Evolutionary conservation across 2,113 vertebrate species (phyloP).

Genomic region (Pygoscelis adeliae): DNA sequence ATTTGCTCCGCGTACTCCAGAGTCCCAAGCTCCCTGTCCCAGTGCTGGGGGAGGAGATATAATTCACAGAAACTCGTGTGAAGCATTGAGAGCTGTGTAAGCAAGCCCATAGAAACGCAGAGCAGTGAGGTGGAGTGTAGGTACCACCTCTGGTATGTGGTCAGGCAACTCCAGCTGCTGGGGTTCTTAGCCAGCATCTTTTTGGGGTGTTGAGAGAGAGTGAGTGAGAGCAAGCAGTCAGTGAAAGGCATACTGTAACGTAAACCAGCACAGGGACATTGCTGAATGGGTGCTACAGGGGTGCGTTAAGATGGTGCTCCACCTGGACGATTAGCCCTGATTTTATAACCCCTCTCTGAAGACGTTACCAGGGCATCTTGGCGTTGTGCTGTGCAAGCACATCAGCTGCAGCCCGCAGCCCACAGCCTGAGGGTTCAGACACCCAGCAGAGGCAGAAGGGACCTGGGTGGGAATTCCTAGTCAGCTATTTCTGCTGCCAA

Average conservation of each 20-base stretch:
- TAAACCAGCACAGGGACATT: not conserved
- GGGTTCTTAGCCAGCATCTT: not conserved
- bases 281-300: accelerated
- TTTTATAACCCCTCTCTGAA: not conserved
- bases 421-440: not conserved
- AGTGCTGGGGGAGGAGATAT: not conserved
- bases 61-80: not conserved
- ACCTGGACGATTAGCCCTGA: not conserved
- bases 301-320: not conserved
- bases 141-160: not conserved
- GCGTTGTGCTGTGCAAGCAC: not conserved
- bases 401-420: not conserved
- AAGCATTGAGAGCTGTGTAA: not conserved
- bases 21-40: not conserved
- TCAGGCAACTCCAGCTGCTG: not conserved
- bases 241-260: not conserved
- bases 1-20: not conserved
- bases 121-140: not conserved
- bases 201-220: not conserved
- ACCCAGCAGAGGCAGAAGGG: not conserved
- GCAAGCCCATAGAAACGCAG: not conserved
- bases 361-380: not conserved
- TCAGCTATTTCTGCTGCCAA: not conserved
- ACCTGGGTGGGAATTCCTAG: not conserved
- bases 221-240: not conserved